Percentiles rank a stretch among this genome's conserved stretches.
These are phyloP conservation scores for Eristalis tenax DNA, from an alignment of 2,888 invertebrate species.

Conservation along the genomic window DNA sequence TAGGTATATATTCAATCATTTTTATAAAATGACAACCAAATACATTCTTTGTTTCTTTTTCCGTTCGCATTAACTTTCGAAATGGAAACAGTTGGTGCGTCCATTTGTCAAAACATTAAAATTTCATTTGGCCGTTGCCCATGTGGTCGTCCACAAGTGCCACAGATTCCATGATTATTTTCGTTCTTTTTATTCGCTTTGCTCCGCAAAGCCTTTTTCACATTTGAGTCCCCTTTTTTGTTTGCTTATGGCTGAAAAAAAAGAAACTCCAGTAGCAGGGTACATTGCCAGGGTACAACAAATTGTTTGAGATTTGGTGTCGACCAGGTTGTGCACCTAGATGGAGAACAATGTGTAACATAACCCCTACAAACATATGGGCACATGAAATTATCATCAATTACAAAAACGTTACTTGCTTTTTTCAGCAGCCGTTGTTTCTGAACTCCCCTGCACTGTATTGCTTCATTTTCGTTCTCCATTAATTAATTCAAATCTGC, in stretches of 20 bases:
- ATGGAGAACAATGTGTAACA: constrained; percentile 47
- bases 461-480: constrained; percentile 39
- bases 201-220: constrained; percentile 1
- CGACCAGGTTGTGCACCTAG: constrained; percentile 37
- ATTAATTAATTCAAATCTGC: constrained; percentile 69
- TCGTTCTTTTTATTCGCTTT: constrained; percentile 3
- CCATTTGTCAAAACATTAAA: constrained; percentile 63
- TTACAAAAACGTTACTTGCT: constrained; percentile 43
- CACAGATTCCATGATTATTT: constrained; percentile 43
- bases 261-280: constrained; percentile 7
- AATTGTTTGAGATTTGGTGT: constrained; percentile 53
- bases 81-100: constrained; percentile 39
- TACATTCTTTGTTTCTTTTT: neutral
- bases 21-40: neutral
- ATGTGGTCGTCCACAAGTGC: constrained; percentile 56
- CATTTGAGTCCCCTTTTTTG: constrained; percentile 2
- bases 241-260: neutral
- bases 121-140: constrained; percentile 52
- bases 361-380: constrained; percentile 29
- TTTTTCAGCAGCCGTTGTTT: neutral
- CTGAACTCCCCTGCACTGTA: neutral
- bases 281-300: constrained; percentile 43
- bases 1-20: neutral
- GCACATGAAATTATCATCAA: constrained; percentile 57
- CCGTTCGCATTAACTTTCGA: neutral